Percentiles rank a stretch among this genome's conserved stretches.
These are phyloP conservation scores for Microcebus griseorufus DNA, from an alignment of 2,113 vertebrate genomes.

Conservation along the genomic window DNA sequence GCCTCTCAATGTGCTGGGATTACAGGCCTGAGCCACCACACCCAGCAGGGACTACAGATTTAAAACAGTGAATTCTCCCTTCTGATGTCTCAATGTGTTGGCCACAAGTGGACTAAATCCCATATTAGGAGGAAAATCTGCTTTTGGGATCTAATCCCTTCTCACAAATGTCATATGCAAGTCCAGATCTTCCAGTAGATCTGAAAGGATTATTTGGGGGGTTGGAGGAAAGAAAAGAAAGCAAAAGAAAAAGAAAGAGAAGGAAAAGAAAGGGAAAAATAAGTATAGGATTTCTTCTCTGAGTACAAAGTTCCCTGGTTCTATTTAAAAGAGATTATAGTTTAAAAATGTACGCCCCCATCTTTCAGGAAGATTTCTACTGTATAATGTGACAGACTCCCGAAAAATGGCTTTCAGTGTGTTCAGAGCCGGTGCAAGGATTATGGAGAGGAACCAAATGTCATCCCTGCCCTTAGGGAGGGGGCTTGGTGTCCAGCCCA, in stretches of 20 bases:
- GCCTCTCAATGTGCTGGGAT: too few relatives aligned
- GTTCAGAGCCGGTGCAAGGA: not conserved
- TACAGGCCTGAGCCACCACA: too few relatives aligned
- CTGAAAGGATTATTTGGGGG: not conserved
- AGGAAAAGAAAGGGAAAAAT: not conserved
- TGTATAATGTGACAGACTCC: not conserved
- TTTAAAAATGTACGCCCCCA: not conserved
- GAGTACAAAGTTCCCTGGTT: not conserved
- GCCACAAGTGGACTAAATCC: rapidly evolving
- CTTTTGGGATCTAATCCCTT: not conserved
- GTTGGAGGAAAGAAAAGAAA: too few relatives aligned
- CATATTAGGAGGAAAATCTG: not conserved
- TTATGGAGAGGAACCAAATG: not conserved
- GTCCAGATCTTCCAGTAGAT: not conserved
- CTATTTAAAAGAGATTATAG: conserved; percentile 14
- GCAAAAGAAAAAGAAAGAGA: rapidly evolving
- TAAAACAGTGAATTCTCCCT: not conserved
- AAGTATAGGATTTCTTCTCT: not conserved
- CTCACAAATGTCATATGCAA: not conserved
- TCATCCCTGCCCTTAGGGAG: not conserved
- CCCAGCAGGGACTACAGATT: not conserved
- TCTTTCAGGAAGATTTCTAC: conserved; percentile 3
- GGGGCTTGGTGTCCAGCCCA: not conserved
- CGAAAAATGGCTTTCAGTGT: not conserved
- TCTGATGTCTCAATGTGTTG: not conserved